Conservation (phyloP, 2,113 vertebrate genomes). For the Antigone vipio region DNA sequence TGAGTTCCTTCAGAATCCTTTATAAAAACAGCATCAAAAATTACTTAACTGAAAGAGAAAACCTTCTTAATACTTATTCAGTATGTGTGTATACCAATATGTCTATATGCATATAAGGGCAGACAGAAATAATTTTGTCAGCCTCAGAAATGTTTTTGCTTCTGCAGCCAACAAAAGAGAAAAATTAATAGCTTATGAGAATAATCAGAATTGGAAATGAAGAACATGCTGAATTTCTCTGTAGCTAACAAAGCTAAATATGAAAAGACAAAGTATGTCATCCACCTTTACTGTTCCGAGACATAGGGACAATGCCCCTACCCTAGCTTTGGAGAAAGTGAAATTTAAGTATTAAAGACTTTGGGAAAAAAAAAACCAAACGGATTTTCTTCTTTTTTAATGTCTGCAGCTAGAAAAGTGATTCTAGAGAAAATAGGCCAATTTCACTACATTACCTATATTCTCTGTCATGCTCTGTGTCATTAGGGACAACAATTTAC, state of each 20-base stretch:
- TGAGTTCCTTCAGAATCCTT: background rate
- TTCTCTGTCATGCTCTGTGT: background rate
- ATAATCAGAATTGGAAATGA: background rate
- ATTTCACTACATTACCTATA: background rate
- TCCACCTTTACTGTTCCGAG: background rate
- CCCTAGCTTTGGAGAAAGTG: background rate
- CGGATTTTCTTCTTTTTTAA: background rate
- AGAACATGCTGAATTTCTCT: background rate
- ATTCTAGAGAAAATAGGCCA: background rate
- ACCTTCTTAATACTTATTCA: background rate
- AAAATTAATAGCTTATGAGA: background rate
- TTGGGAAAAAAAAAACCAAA: background rate
- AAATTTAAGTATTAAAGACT: background rate
- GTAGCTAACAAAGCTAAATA: background rate
- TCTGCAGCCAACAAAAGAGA: background rate
- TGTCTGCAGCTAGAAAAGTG: background rate
- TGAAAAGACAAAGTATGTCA: background rate
- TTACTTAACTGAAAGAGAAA: background rate
- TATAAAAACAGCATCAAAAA: background rate
- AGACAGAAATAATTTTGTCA: background rate
- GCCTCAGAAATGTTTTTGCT: background rate
- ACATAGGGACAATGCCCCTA: background rate
- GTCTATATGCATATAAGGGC: background rate
- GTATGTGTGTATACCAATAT: background rate
- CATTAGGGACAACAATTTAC: background rate